phyloP scores from a whole-genome alignment of 2,888 invertebrate species.

The Archips crataeganus region DNA sequence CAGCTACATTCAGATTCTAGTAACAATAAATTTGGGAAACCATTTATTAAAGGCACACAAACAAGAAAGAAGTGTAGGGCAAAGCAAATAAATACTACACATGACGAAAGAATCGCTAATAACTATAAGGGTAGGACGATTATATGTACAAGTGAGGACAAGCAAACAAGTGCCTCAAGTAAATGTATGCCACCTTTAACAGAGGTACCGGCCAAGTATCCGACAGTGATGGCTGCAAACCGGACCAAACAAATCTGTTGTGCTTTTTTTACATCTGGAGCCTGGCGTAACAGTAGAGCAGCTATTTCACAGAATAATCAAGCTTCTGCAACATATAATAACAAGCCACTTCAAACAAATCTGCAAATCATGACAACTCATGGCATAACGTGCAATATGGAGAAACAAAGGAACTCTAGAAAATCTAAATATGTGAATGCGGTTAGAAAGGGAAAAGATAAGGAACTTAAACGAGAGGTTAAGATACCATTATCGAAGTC shows the following conservation, averaged over 20 bases:
- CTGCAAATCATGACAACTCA: neutral
- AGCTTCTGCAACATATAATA: neutral
- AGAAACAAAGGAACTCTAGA: neutral
- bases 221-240: constrained; percentile 1
- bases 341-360: neutral
- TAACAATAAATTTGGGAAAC: neutral
- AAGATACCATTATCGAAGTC: neutral
- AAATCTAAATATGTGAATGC: neutral
- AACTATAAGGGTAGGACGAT: neutral
- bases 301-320: neutral
- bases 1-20: neutral
- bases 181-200: neutral
- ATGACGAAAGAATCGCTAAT: neutral
- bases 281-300: neutral
- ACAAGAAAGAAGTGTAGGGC: neutral
- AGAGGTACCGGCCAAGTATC: neutral
- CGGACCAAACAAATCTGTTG: constrained; percentile 2
- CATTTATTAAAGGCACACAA: neutral
- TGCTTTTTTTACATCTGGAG: neutral
- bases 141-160: neutral
- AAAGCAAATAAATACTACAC: neutral
- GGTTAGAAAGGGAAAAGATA: neutral
- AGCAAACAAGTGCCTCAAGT: neutral
- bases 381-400: neutral
- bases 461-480: neutral